Evolutionary conservation across 2,113 vertebrate species (phyloP).

Genomic region (Hippocampus guttulatus): DNA sequence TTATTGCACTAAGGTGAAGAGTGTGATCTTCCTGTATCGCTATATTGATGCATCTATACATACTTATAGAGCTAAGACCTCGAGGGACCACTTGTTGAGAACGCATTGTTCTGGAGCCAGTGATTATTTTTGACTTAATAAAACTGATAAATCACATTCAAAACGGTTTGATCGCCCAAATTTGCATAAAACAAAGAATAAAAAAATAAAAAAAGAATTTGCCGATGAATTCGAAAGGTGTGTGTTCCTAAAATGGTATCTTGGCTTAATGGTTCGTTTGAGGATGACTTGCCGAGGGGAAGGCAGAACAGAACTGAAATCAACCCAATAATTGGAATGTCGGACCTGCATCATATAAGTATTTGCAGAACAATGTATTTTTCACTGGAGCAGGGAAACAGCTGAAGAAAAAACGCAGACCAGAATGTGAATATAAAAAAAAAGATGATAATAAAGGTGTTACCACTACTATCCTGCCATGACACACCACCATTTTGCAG

Average conservation of each 20-base stretch:
- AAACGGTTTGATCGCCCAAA: slow-evolving; percentile 54
- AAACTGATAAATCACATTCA: background rate
- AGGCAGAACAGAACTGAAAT: slow-evolving; percentile 60
- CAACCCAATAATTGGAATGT: slow-evolving; percentile 34
- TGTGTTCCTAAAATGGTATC: slow-evolving; percentile 46
- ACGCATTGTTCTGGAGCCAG: slow-evolving; percentile 42
- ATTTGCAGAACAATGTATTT: slow-evolving; percentile 33
- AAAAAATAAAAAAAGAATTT: background rate
- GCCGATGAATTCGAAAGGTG: slow-evolving; percentile 12
- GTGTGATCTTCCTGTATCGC: slow-evolving; percentile 35
- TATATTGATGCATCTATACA: slow-evolving; percentile 2
- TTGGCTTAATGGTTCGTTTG: slow-evolving; percentile 46
- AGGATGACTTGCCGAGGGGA: slow-evolving; percentile 68
- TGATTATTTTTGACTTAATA: slow-evolving; percentile 26
- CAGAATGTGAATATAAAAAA: slow-evolving; percentile 3
- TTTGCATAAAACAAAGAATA: slow-evolving; percentile 54
- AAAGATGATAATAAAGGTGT: background rate
- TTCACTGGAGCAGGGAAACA: slow-evolving; percentile 29
- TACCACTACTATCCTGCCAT: slow-evolving; percentile 7
- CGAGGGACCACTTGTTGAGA: slow-evolving; percentile 44
- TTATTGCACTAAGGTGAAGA: slow-evolving; percentile 40
- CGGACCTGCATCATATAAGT: slow-evolving; percentile 32
- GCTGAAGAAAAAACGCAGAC: slow-evolving; percentile 23
- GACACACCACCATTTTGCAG: slow-evolving; percentile 13
- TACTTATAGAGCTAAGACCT: slow-evolving; percentile 11